phyloP scores from a whole-genome alignment of 2,113 vertebrate species.

The Platysternon megacephalum region DNA sequence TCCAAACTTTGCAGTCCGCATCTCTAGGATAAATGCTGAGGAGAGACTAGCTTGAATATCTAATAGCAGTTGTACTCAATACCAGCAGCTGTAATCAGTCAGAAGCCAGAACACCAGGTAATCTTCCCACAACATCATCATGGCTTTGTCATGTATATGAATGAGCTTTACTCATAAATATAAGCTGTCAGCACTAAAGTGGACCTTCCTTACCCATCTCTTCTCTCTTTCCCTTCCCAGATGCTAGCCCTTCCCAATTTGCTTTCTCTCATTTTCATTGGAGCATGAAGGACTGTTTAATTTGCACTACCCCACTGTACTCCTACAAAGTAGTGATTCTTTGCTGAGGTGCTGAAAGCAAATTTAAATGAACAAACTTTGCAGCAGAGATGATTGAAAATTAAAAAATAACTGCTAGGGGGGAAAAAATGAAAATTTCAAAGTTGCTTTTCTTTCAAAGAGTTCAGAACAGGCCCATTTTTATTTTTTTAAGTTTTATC shows the following conservation, averaged over 20 bases:
- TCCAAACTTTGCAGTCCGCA: not conserved
- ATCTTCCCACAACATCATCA: not conserved
- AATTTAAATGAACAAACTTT: not conserved
- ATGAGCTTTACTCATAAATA: not conserved
- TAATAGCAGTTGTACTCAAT: not conserved
- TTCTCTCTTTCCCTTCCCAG: not conserved
- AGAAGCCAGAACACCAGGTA: not conserved
- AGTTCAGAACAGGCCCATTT: not conserved
- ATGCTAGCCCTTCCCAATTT: too few relatives aligned
- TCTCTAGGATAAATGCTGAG: not conserved
- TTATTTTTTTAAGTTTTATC: not conserved
- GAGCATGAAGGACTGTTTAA: not conserved
- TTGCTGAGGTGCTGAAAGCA: not conserved
- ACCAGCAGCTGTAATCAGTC: not conserved
- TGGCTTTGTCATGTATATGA: not conserved
- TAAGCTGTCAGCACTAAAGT: not conserved
- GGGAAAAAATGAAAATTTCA: not conserved
- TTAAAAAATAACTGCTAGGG: not conserved
- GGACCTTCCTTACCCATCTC: not conserved
- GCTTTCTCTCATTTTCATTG: not conserved
- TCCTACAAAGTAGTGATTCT: not conserved
- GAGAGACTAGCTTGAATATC: not conserved
- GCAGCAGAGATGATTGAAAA: not conserved
- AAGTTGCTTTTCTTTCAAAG: not conserved
- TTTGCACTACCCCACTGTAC: not conserved